These are phyloP conservation scores for Colletes latitarsis DNA, from an alignment of 1,140 invertebrate species.

Conservation along the genomic window DNA sequence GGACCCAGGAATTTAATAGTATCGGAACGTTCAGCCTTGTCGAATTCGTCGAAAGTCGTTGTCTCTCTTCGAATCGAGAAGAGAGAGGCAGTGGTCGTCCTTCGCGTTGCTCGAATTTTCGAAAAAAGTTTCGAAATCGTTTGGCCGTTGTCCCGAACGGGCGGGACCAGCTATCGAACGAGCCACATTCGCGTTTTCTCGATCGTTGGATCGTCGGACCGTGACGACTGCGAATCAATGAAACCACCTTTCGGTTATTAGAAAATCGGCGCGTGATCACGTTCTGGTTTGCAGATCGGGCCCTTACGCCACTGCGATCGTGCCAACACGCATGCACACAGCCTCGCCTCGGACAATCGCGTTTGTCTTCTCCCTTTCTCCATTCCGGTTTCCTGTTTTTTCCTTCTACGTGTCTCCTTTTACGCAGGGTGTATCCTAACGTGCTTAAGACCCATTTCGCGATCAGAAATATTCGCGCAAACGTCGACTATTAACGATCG, in stretches of 20 bases:
- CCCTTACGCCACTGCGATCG: conserved; percentile 37
- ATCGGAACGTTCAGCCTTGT: background rate
- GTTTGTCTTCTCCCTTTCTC: conserved; percentile 39
- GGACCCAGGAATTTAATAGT: too few species aligned
- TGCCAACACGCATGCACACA: conserved; percentile 6
- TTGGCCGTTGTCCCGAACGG: background rate
- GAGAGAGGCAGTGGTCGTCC: background rate
- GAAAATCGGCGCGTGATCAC: conserved; percentile 43
- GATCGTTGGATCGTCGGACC: conserved; percentile 3
- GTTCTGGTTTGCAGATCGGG: conserved; percentile 20
- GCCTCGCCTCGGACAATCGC: conserved; percentile 18
- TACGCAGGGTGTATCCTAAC: background rate
- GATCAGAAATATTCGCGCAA: background rate
- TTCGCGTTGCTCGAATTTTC: conserved; percentile 32
- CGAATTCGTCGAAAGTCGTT: conserved; percentile 8
- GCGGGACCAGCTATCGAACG: background rate
- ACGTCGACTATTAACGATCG: background rate
- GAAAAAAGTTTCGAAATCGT: conserved; percentile 30
- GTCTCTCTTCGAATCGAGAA: background rate
- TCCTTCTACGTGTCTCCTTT: background rate
- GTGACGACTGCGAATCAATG: conserved; percentile 45
- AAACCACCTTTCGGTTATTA: conserved; percentile 32
- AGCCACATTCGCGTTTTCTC: background rate
- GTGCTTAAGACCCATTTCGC: too few species aligned
- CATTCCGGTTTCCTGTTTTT: conserved; percentile 18